A percentile compares a stretch with the other conserved stretches of the same genome.
phyloP scores from a whole-genome alignment of 2,113 vertebrate genomes.

The Heptranchias perlo region DNA sequence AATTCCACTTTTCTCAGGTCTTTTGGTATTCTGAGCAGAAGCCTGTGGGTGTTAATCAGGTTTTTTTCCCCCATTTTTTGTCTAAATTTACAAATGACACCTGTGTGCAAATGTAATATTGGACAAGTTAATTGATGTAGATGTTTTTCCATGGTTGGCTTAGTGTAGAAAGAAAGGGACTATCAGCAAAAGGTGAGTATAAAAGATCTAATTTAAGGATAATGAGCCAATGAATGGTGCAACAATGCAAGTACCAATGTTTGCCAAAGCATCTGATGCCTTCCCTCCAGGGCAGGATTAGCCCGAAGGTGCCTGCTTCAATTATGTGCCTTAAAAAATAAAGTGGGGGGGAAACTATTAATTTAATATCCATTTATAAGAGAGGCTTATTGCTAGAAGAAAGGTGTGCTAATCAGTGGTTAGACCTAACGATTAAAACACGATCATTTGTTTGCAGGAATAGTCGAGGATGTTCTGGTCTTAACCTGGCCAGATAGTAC shows the following conservation, averaged over 20 bases:
- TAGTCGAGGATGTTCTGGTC: not conserved
- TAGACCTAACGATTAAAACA: not conserved
- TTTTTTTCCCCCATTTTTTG: not conserved
- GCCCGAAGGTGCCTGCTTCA: conserved; percentile 46
- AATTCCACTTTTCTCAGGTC: not conserved
- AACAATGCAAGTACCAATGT: conserved; percentile 48
- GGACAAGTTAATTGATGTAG: conserved; percentile 35
- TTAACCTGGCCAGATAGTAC: conserved; percentile 6
- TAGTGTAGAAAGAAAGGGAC: conserved; percentile 32
- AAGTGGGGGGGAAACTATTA: conserved; percentile 40
- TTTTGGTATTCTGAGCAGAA: not conserved
- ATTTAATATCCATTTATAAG: not conserved
- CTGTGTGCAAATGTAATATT: conserved; percentile 33
- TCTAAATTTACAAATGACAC: conserved; percentile 31
- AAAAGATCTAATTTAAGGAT: conserved; percentile 52
- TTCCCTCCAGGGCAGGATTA: conserved; percentile 58
- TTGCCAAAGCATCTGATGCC: conserved; percentile 47
- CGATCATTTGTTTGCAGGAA: not conserved
- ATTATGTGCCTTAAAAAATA: conserved; percentile 47
- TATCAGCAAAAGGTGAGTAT: conserved; percentile 45
- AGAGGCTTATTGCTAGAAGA: not conserved
- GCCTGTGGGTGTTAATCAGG: conserved; percentile 18
- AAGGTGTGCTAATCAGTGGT: not conserved
- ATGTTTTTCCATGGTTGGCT: conserved; percentile 37
- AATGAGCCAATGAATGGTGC: conserved; percentile 49